These are phyloP conservation scores for Bibio marci DNA, from an alignment of 2,888 invertebrate species.

Conservation along the genomic window DNA sequence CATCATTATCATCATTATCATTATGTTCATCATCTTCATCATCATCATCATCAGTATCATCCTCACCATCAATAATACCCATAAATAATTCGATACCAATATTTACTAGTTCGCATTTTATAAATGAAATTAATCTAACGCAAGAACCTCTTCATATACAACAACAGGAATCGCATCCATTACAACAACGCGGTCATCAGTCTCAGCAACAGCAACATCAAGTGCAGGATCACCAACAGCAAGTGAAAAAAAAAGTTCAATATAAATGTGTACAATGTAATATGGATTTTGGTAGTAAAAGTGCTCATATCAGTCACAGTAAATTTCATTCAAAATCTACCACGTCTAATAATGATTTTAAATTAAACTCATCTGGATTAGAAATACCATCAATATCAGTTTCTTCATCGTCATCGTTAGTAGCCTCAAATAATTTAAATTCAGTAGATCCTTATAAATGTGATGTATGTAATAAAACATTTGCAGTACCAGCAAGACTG, in stretches of 20 bases:
- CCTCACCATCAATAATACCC: too few relatives aligned
- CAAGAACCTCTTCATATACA: not conserved
- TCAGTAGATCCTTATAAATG: constrained; percentile 64
- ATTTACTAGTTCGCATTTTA: too few relatives aligned
- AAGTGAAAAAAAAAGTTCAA: constrained; percentile 29
- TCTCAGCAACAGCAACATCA: constrained; percentile 10
- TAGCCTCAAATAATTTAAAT: constrained; percentile 19
- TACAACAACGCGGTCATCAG: constrained; percentile 19
- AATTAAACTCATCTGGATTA: constrained; percentile 8
- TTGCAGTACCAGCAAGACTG: constrained; percentile 75
- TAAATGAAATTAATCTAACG: not conserved
- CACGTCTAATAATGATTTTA: constrained; percentile 11
- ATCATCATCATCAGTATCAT: constrained; percentile 9
- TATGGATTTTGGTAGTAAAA: constrained; percentile 57
- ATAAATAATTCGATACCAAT: not conserved
- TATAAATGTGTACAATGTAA: constrained; percentile 54
- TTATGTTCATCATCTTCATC: constrained; percentile 6
- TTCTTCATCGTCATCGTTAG: constrained; percentile 17
- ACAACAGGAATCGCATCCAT: constrained; percentile 5
- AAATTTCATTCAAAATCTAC: constrained; percentile 48
- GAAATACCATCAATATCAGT: constrained; percentile 13
- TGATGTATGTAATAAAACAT: constrained; percentile 79
- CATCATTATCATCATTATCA: too few relatives aligned
- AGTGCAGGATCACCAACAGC: constrained; percentile 4
- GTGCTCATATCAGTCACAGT: constrained; percentile 52